Percentiles rank a stretch among this genome's conserved stretches.
Evolutionary conservation across 2,113 vertebrate species (phyloP).

Genomic region (Malurus alboscapulatus): DNA sequence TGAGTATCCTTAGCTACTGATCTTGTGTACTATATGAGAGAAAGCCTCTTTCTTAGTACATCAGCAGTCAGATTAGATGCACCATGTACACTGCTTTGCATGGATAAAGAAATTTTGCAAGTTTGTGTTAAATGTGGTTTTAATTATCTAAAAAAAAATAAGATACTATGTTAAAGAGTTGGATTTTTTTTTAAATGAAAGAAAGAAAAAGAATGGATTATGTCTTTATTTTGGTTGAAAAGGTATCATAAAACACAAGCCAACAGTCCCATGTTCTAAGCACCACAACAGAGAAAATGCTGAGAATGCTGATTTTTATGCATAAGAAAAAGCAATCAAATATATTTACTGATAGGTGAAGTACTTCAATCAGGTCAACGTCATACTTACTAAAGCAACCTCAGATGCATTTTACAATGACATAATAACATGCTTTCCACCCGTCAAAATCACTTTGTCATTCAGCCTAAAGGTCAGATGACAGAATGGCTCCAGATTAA

Average conservation of each 20-base stretch:
- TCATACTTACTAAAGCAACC: background rate
- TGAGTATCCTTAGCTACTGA: background rate
- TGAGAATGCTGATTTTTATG: background rate
- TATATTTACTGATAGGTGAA: background rate
- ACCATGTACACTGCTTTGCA: background rate
- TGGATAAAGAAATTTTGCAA: background rate
- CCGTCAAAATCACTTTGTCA: background rate
- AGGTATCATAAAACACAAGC: background rate
- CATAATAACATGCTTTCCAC: background rate
- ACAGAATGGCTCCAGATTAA: background rate
- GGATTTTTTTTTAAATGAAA: background rate
- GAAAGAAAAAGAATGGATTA: background rate
- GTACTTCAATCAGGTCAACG: background rate
- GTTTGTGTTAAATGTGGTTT: background rate
- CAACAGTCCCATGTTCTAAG: background rate
- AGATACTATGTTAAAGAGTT: background rate
- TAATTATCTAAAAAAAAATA: background rate
- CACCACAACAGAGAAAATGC: background rate
- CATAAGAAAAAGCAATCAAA: background rate
- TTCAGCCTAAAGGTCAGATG: conserved; percentile 21
- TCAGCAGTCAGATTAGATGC: background rate
- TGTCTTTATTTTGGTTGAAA: background rate
- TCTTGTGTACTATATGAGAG: background rate
- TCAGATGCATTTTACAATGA: background rate
- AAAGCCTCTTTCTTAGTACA: background rate